Base-by-base conservation (phyloP, 1,140 invertebrate genomes). In the Hirudo medicinalis region DNA sequence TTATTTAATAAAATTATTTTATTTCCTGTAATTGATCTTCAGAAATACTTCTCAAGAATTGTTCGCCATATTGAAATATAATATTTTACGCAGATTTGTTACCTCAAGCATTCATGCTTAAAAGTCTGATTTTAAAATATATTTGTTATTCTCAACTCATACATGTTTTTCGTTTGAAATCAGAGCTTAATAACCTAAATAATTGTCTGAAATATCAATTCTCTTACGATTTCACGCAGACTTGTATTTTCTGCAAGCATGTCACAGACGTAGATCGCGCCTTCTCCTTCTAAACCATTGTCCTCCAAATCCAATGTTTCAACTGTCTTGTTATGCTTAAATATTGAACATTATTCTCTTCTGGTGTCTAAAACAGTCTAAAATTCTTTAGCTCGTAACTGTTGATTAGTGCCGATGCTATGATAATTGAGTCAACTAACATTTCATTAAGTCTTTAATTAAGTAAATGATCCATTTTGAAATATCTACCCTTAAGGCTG, bases 251-350 rank as follows among this genome's bases (percentile, higher is more conserved):
- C 74, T 54, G 75, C 77, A 8, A 80, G 71, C 32, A 78, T 74
- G 32, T 79, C 76, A 0, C 76, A 60, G 13, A 81, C 72, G 32
- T 76, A 77, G 15, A 76, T 73, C 19, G 76, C 68, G 20, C 76
- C 76, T 53, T 78, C 75, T 54, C 75, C 76, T 20, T 73, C 72
- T 43, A 80, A 54, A 20, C 77, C 75, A 66, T 80, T 80, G 69
- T 77, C 76, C 36, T 77, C 75, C 36, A 81, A 36, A 72, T 80
- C 78, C 19, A 80, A 54, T 43, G 72, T 75, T 54, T 78, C 75
- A 13, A 81, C 76, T 43, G 74, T 73, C 40, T 74, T 76, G 75
- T 80, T 81, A 54, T 78, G 74, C 80, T 81, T 71, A 25, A 74
- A 73, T 49, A 49, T 8, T 49, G 15, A 49, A 15, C 3, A 49